These are phyloP conservation scores for Sarcophaga bullata DNA, from an alignment of 1,140 invertebrate genomes.

Conservation along the genomic window DNA sequence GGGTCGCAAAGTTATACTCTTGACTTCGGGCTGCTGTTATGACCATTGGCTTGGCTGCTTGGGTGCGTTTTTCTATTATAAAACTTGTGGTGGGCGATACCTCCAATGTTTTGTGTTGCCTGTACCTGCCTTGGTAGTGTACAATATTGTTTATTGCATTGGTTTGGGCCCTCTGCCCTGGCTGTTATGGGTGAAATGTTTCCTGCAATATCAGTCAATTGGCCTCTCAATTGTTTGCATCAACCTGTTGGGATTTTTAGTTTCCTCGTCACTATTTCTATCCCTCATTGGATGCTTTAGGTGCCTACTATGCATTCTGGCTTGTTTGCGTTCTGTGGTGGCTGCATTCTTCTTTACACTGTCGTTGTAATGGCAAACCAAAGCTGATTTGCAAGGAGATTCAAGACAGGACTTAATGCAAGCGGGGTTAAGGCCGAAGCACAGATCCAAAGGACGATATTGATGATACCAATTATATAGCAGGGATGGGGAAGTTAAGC, in stretches of 20 bases:
- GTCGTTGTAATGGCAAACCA: constrained; percentile 83
- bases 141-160: constrained; percentile 75
- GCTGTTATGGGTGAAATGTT: constrained; percentile 85
- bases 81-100: constrained; percentile 66
- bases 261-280: constrained; percentile 82
- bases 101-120: constrained; percentile 73
- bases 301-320: constrained; percentile 79
- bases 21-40: too few relatives aligned
- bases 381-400: constrained; percentile 83
- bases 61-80: constrained; percentile 73
- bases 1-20: constrained; percentile 80
- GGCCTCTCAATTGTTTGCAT: constrained; percentile 47
- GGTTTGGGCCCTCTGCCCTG: constrained; percentile 84
- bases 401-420: constrained; percentile 74
- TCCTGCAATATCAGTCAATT: constrained; percentile 78
- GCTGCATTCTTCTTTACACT: constrained; percentile 73
- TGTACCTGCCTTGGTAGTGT: constrained; percentile 73
- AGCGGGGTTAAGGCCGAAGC: background rate
- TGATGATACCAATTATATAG: background rate
- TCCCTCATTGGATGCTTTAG: constrained; percentile 71
- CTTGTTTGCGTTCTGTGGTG: constrained; percentile 80
- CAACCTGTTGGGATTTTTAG: constrained; percentile 80
- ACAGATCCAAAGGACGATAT: too few relatives aligned
- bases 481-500: background rate
- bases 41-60: constrained; percentile 69